Evolutionary conservation across 1,140 invertebrate species (phyloP).

Genomic region (Chironomus tepperi): DNA sequence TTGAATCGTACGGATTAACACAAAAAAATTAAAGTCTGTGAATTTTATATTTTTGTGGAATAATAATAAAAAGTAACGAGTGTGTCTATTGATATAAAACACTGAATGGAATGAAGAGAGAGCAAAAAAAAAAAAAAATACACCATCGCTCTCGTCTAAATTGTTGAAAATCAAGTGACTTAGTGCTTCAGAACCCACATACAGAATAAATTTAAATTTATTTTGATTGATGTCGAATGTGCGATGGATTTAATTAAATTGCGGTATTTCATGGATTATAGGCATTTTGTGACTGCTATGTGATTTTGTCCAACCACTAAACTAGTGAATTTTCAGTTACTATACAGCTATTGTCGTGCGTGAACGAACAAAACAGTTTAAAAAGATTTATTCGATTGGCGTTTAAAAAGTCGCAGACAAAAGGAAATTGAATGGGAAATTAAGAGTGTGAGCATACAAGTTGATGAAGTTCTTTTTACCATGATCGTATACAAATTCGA

Average conservation of each 20-base stretch:
- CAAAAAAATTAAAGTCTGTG: background rate
- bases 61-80: background rate
- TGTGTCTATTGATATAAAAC: no score
- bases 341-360: background rate
- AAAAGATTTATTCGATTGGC: background rate
- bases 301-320: background rate
- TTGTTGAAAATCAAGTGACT: no score
- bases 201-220: background rate
- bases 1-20: background rate
- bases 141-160: no score
- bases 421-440: conserved; percentile 10
- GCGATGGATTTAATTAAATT: conserved; percentile 1
- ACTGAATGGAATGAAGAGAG: no score
- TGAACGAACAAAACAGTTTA: background rate
- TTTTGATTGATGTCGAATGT: conserved; percentile 8
- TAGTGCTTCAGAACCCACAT: background rate
- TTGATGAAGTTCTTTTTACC: background rate
- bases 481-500: background rate
- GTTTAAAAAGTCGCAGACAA: background rate
- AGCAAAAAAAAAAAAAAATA: no score
- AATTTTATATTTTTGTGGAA: background rate
- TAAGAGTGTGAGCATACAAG: background rate
- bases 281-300: background rate
- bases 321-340: background rate
- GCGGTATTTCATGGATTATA: background rate